Conservation (phyloP, 2,797 vertebrate genomes). For the Clarias fuscus region DNA sequence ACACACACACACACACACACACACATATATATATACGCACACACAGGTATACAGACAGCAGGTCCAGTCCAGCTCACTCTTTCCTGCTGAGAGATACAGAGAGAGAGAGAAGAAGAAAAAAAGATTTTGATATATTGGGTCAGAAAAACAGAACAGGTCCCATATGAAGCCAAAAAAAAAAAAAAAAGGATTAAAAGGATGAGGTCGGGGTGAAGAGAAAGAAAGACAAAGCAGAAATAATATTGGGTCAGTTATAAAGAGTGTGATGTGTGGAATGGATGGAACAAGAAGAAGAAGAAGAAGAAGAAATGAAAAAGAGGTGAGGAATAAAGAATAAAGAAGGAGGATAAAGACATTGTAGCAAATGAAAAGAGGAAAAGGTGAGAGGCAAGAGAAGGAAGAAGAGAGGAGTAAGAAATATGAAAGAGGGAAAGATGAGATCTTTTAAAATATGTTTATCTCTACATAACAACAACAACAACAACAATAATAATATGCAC, state of each 20-base stretch:
- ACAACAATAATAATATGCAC: background rate
- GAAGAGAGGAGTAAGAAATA: background rate
- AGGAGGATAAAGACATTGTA: background rate
- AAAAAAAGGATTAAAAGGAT: background rate
- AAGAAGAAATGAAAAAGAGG: background rate
- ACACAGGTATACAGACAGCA: background rate
- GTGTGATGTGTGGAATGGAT: background rate
- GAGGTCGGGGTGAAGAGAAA: background rate
- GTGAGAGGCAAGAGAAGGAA: background rate
- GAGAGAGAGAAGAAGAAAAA: background rate
- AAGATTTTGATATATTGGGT: slow-evolving; percentile 3
- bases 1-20: background rate
- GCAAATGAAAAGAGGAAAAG: background rate
- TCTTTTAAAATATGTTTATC: background rate
- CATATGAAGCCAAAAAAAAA: background rate
- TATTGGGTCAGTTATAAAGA: slow-evolving; percentile 12
- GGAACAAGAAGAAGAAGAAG: background rate
- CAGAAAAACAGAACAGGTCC: slow-evolving; percentile 6
- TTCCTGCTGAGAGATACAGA: background rate
- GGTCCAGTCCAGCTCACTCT: no score
- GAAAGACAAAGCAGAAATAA: background rate
- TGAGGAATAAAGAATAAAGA: background rate
- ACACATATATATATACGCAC: background rate
- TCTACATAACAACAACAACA: background rate
- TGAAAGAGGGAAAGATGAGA: background rate